Evolutionary conservation across 2,113 vertebrate genomes (phyloP).

Genomic region (Ursus arctos): DNA sequence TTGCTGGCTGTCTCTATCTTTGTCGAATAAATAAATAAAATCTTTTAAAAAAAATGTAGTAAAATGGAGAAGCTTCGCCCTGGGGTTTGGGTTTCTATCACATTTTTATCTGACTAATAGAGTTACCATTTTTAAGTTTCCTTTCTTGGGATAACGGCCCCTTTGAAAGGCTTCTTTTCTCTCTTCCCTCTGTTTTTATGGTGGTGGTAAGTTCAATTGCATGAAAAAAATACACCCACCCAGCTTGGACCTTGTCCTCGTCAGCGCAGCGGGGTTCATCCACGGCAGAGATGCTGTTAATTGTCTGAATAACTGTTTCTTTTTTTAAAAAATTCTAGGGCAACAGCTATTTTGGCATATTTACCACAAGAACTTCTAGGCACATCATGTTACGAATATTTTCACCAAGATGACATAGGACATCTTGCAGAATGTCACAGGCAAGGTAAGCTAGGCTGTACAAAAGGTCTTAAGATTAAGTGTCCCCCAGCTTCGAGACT

Average conservation of each 20-base stretch:
- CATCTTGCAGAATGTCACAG: constrained; percentile 98
- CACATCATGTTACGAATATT: constrained; percentile 99
- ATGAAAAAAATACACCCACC: background rate
- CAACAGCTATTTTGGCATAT: constrained; percentile 98
- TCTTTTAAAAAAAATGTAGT: background rate
- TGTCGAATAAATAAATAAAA: no score
- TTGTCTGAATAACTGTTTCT: background rate
- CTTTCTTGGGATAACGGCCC: background rate
- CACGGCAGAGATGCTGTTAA: background rate
- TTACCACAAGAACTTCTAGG: constrained; percentile 99
- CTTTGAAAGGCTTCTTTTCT: constrained; percentile 15
- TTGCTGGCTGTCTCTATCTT: no score
- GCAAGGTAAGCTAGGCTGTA: constrained; percentile 91
- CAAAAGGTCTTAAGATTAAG: background rate
- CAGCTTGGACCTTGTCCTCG: background rate
- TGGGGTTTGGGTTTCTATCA: background rate
- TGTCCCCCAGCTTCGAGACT: background rate
- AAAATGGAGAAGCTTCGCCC: background rate
- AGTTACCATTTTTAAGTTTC: background rate
- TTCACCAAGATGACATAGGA: constrained; percentile 98
- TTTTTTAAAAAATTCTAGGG: constrained; percentile 87
- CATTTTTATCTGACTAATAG: background rate
- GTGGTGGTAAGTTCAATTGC: background rate
- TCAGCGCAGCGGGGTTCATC: background rate
- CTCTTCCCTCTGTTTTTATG: constrained; percentile 18